Evolutionary conservation across 2,113 vertebrate species (phyloP).

Genomic region (Micronycteris hirsuta): DNA sequence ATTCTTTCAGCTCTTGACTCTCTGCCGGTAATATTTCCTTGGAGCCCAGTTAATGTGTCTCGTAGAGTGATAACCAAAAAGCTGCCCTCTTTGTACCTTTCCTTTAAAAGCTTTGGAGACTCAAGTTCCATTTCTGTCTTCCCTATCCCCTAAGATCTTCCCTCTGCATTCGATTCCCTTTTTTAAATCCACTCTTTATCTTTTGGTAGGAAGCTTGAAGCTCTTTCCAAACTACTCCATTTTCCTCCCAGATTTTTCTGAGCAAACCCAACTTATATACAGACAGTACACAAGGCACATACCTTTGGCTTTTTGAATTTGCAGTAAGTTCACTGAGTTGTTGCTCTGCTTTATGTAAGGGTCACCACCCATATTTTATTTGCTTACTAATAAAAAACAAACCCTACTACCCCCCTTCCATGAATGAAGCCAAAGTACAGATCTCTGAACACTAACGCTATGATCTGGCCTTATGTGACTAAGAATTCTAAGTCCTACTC

Average conservation of each 20-base stretch:
- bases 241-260: not conserved
- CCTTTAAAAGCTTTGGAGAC: not conserved
- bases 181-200: not conserved
- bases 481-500: not conserved
- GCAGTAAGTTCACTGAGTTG: not conserved
- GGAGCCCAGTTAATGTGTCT: not conserved
- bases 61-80: not conserved
- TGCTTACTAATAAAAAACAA: not conserved
- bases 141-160: not conserved
- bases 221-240: not conserved
- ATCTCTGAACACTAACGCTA: not conserved
- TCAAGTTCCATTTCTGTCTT: not conserved
- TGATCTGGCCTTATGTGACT: not conserved
- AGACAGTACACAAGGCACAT: not conserved
- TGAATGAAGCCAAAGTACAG: not conserved
- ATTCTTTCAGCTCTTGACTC: not conserved
- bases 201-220: not conserved
- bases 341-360: not conserved
- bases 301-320: not conserved
- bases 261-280: not conserved
- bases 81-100: not conserved
- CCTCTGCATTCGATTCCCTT: not conserved
- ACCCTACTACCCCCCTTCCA: not conserved
- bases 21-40: not conserved
- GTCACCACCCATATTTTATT: not conserved